A percentile compares a stretch with the other conserved stretches of the same genome.
Evolutionary conservation across 2,888 invertebrate genomes (phyloP).

Genomic region (Philopedon plagiatum): DNA sequence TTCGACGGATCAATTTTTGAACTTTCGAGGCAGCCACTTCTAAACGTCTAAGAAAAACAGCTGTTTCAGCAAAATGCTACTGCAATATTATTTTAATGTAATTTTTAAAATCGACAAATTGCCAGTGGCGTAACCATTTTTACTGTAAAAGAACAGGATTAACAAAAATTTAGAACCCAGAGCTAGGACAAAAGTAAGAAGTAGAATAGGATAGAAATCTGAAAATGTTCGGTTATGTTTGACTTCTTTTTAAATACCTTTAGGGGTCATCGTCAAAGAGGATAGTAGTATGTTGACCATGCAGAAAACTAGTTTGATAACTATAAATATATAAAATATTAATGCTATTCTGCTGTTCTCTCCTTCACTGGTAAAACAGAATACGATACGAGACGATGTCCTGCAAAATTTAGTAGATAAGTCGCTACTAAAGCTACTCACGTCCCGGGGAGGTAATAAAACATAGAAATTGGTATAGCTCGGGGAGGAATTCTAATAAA

Average conservation of each 20-base stretch:
- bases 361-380: not conserved
- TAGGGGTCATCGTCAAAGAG: no score
- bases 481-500: not conserved
- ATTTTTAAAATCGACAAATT: not conserved
- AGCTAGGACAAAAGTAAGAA: no score
- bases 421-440: conserved; percentile 2
- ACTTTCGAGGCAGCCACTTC: not conserved
- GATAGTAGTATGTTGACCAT: no score
- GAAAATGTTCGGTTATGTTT: no score
- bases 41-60: not conserved
- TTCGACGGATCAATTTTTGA: not conserved
- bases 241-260: no score
- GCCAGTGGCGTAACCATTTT: not conserved
- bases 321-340: no score
- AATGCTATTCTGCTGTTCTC: no score
- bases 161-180: no score
- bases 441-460: conserved; percentile 4
- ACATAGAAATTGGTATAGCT: conserved; percentile 4
- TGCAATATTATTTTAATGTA: not conserved
- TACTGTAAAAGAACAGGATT: no score
- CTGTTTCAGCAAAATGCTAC: not conserved
- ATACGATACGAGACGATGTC: not conserved
- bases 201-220: no score
- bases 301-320: no score
- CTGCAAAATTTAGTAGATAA: conserved; percentile 9